Base-by-base conservation (phyloP, 1,140 invertebrate species). In the Thaumatotibia leucotreta region DNA sequence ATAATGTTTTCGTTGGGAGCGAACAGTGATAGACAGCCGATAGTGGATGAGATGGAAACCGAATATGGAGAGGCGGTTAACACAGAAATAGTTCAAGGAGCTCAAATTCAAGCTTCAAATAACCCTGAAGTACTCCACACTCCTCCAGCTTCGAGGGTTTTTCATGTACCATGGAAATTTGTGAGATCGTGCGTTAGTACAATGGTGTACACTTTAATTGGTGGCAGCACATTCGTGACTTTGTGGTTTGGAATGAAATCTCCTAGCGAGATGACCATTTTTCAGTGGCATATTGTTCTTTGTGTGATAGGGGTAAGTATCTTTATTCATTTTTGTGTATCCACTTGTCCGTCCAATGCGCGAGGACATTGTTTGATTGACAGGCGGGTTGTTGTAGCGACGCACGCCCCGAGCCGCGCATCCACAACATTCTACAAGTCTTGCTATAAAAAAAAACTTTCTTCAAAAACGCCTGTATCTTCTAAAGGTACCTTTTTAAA, bases 181-280 rank as follows among this genome's bases (percentile, higher is more conserved):
- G 24, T 58, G 61, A 14, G 17, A 17, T 22, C 33, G 9, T 35
- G n/a, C 10, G 10, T 32, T 10, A 63, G 35, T 2, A 35, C 61
- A 22, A 14, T 63, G 17, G 61, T 63, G 31, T 39, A 63, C 22
- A 63, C 22, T 29, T n/a, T 63, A 17, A n/a, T 63, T 6, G 61
- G 61, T 17, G 61, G 17, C 10, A 39, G 22, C 35, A n/a, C 33
- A 9, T 35, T 39, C 9, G 61, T 63, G 31, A 35, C 31, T 33
- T 33, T 63, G 61, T 63, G 61, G 61, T 63, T 63, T 24, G 61
- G 24, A 11, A 20, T 29, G n/a, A 63, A 63, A 24, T 58, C 52
- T 27, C 52, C 52, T 11, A 58, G 24, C 24, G 52, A 31, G 29
- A 58, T 58, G 24, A 58, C 52, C 1, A 6, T 31, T 63, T 39